Percentiles rank a stretch among this genome's conserved stretches.
These are phyloP conservation scores for Nebria brevicollis DNA, from an alignment of 2,888 invertebrate genomes.

Conservation along the genomic window DNA sequence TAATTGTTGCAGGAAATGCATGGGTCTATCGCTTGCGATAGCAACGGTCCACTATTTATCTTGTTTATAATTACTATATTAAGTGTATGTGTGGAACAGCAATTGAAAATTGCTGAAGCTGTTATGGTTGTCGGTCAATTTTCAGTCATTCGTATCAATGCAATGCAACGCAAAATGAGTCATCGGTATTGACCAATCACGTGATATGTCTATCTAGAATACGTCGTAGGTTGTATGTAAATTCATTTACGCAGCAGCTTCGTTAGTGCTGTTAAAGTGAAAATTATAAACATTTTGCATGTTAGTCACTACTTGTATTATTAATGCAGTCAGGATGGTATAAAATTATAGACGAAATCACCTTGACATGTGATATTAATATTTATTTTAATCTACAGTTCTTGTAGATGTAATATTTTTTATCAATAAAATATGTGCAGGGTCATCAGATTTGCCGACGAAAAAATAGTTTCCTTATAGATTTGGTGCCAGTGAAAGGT, in stretches of 20 bases:
- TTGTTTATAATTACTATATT: neutral
- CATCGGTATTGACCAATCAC: neutral
- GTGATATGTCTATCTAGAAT: neutral
- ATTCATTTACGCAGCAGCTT: neutral
- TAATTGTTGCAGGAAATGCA: conserved; percentile 1
- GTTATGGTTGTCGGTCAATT: neutral
- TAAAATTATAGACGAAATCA: neutral
- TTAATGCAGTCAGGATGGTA: neutral
- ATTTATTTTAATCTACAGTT: neutral
- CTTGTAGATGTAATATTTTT: neutral
- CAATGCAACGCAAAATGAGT: neutral
- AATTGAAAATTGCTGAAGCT: neutral
- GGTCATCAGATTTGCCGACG: too few relatives aligned
- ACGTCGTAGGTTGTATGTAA: neutral
- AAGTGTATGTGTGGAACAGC: neutral
- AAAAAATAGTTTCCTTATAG: too few relatives aligned
- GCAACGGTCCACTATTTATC: neutral
- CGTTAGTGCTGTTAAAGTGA: neutral
- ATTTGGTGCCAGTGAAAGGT: too few relatives aligned
- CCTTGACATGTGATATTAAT: conserved; percentile 6
- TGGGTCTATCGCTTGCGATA: neutral
- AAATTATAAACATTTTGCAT: neutral
- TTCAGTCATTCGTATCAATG: neutral
- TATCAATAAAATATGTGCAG: too few relatives aligned
- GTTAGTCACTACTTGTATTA: neutral